These are phyloP conservation scores for Lepus timidus DNA, from an alignment of 2,113 vertebrate genomes.

Conservation along the genomic window DNA sequence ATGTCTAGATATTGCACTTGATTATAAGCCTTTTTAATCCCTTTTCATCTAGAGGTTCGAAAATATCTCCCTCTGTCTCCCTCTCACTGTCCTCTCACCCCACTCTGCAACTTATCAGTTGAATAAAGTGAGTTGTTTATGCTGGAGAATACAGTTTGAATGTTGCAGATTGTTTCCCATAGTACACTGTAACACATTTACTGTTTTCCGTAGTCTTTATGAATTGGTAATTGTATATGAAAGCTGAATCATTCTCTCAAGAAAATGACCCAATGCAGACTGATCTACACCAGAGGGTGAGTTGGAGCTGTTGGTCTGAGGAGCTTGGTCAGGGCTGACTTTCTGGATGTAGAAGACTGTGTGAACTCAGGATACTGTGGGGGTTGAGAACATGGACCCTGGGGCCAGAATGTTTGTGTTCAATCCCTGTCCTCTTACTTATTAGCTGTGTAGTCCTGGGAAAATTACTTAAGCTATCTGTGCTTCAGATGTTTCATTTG, in stretches of 20 bases:
- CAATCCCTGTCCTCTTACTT: not conserved
- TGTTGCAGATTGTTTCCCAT: not conserved
- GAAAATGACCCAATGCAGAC: not conserved
- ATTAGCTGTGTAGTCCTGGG: not conserved
- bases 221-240: not conserved
- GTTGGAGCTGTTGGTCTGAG: not conserved
- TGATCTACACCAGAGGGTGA: accelerated
- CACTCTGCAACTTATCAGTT: not conserved
- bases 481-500: not conserved
- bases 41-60: constrained; percentile 4
- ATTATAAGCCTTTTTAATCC: not conserved
- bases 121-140: not conserved
- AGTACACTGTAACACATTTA: not conserved
- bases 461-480: not conserved
- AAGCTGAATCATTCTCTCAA: constrained; percentile 1
- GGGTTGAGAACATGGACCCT: not conserved
- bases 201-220: not conserved
- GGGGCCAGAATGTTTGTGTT: not conserved
- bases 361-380: not conserved
- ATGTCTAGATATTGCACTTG: not conserved
- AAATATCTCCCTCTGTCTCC: not conserved
- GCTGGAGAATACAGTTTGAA: not conserved
- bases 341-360: not conserved
- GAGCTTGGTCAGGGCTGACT: not conserved
- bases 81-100: not conserved